Evolutionary conservation across 2,888 invertebrate species (phyloP).

Genomic region (Drosophila falleni): DNA sequence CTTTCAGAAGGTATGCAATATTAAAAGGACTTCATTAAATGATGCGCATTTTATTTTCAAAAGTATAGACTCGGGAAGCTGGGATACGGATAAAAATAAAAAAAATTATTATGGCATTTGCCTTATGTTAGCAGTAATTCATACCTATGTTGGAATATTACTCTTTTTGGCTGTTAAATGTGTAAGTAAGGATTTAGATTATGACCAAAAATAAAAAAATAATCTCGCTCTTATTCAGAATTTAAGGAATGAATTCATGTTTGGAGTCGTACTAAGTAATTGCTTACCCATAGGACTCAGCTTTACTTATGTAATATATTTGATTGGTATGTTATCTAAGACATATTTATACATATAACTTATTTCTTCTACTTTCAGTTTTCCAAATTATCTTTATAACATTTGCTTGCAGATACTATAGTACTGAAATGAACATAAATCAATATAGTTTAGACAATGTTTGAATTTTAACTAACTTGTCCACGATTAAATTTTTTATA

Average conservation of each 20-base stretch:
- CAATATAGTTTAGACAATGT: not conserved
- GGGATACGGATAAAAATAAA: too few relatives aligned
- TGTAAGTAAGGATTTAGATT: not conserved
- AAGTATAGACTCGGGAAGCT: not conserved
- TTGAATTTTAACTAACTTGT: not conserved
- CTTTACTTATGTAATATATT: not conserved
- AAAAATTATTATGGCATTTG: not conserved
- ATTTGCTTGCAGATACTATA: conserved; percentile 12
- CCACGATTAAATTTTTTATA: not conserved
- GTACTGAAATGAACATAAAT: not conserved
- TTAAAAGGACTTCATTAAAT: not conserved
- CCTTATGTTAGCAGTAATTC: not conserved
- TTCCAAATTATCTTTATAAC: not conserved
- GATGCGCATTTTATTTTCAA: not conserved
- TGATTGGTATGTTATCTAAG: not conserved
- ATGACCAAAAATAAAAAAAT: too few relatives aligned
- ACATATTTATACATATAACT: too few relatives aligned
- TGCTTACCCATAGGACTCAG: not conserved
- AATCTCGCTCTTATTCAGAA: not conserved
- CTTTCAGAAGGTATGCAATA: not conserved
- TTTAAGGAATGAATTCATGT: not conserved
- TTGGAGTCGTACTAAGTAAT: conserved; percentile 1
- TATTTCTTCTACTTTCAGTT: not conserved
- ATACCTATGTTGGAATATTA: not conserved
- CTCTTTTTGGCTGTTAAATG: not conserved